phyloP scores from a whole-genome alignment of 2,113 vertebrate species.

The Melanerpes aurifrons region DNA sequence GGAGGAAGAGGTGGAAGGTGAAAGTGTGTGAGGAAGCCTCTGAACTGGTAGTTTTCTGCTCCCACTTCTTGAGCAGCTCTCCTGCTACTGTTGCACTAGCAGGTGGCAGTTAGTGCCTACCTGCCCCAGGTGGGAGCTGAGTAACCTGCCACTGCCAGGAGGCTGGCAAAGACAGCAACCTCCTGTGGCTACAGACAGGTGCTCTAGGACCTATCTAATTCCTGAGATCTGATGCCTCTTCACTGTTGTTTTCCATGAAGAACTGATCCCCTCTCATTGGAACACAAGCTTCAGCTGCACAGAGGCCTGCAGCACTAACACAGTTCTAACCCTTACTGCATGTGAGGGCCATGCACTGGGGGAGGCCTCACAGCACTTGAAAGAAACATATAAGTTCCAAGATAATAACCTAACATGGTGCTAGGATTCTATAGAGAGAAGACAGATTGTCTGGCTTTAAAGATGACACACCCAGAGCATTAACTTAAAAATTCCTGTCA shows the following conservation, averaged over 20 bases:
- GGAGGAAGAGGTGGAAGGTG: slow-evolving; percentile 18
- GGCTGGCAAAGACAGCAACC: not conserved
- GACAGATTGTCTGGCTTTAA: not conserved
- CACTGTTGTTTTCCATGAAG: not conserved
- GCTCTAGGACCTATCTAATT: not conserved
- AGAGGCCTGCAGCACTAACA: not conserved
- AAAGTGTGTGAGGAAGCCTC: not conserved
- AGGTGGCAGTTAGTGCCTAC: not conserved
- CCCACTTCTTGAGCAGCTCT: not conserved
- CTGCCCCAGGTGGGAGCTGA: not conserved
- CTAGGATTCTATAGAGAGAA: not conserved
- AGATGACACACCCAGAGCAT: not conserved
- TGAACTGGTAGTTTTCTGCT: not conserved
- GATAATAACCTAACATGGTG: not conserved
- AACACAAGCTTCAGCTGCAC: accelerated
- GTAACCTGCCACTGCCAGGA: not conserved
- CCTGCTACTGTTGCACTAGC: not conserved
- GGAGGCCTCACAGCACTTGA: not conserved
- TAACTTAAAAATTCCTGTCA: slow-evolving; percentile 6
- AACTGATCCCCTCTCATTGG: not conserved
- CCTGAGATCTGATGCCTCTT: not conserved
- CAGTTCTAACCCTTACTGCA: not conserved
- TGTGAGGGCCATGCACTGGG: not conserved
- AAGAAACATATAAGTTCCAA: not conserved
- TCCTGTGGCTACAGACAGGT: not conserved